Evolutionary conservation across 2,888 invertebrate genomes (phyloP), one percentile per base, ranked within the genome.

Genomic region (Hypena proboscidalis): DNA sequence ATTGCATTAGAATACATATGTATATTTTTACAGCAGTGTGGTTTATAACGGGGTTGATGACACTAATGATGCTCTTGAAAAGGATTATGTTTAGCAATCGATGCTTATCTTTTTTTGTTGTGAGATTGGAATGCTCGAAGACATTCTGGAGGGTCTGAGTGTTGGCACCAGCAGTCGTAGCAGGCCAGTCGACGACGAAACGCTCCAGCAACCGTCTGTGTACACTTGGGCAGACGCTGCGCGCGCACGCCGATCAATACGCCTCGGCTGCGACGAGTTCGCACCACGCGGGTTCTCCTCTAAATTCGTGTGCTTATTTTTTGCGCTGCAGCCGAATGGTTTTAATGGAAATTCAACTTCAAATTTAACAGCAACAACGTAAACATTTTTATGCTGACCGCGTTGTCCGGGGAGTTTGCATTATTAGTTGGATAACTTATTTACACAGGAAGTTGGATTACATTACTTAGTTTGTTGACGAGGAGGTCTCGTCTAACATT

Each of bases 181-280:
- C 80, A 71, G 72, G 77, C 75, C 79, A n/a, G n/a, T n/a, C n/a
- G n/a, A n/a, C n/a, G 76, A 65, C 78, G 77, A 75, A 82, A 80
- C 80, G 84, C 80, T 80, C 67, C 75, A 73, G 67, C 80, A 74
- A 75, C 77, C 79, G 85, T 74, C 81, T 85, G 86, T 88, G 83
- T 84, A 88, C 85, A 87, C 80, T 83, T 64, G 74, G 80, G 67
- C 77, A 77, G 80, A 80, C 79, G 75, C 50, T 88, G 90, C 90
- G 90, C 90, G 90, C 90, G 90, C 90, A 90, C 68, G 63, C 72
- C 83, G 90, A 90, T 90, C 90, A 85, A 90, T 90, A 90, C 77
- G 74, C 74, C 71, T 71, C 77, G 79, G 73, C 78, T 77, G 82
- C 80, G 83, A 76, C 78, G 83, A 74, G 82, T 80, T 85, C 79